Evolutionary conservation across 2,113 vertebrate species (phyloP).

Genomic region (Oncorhynchus gorbuscha): DNA sequence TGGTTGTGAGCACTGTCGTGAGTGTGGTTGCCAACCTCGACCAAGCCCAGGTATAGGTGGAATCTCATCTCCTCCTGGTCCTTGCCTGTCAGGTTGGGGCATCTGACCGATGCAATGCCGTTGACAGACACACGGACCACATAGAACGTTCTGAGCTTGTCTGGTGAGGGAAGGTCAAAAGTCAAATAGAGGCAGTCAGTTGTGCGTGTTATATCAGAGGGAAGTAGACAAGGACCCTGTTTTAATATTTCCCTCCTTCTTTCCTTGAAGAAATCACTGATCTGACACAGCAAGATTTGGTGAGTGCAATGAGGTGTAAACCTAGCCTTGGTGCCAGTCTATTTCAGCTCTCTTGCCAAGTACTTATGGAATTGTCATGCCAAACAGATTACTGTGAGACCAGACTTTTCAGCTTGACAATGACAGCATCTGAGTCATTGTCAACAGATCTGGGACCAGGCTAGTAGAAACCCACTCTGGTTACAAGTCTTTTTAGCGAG

Average conservation of each 20-base stretch:
- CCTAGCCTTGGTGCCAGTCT: too few species aligned
- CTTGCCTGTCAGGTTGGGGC: neutral
- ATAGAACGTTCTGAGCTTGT: rapidly evolving
- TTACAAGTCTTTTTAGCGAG: too few species aligned
- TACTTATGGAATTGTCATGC: too few species aligned
- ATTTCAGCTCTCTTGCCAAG: neutral
- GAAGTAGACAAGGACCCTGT: neutral
- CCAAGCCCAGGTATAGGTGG: neutral
- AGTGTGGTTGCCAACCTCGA: neutral
- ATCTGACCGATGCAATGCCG: constrained; percentile 9
- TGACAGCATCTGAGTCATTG: too few species aligned
- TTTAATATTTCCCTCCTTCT: too few species aligned
- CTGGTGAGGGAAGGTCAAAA: constrained; percentile 21
- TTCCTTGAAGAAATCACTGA: too few species aligned
- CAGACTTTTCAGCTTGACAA: too few species aligned
- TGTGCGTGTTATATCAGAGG: neutral
- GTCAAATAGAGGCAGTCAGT: neutral
- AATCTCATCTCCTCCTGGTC: rapidly evolving
- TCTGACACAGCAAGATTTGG: neutral
- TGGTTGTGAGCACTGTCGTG: rapidly evolving
- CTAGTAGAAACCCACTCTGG: too few species aligned
- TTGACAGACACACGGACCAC: rapidly evolving
- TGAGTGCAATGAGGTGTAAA: neutral
- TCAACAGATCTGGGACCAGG: too few species aligned
- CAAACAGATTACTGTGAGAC: too few species aligned